phyloP scores from a whole-genome alignment of 2,113 vertebrate genomes.

The Corythoichthys intestinalis region DNA sequence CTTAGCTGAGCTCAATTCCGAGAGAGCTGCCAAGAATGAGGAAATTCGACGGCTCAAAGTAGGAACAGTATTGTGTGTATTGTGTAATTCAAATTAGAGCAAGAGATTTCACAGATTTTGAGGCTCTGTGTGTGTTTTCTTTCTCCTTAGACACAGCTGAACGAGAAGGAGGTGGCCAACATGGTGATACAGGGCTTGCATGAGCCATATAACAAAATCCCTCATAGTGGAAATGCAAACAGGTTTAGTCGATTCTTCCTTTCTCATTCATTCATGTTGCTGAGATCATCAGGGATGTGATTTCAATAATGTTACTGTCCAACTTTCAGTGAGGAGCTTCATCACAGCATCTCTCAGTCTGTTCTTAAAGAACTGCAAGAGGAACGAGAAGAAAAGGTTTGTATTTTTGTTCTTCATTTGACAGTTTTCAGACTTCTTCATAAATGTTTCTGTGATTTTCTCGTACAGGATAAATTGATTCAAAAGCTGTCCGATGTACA shows the following conservation, averaged over 20 bases:
- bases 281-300: background rate
- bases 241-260: constrained; percentile 44
- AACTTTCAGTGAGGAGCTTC: constrained; percentile 55
- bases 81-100: too few relatives aligned
- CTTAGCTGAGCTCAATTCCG: constrained; percentile 82
- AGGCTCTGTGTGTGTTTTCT: constrained; percentile 2
- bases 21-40: constrained; percentile 84
- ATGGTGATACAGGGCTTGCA: constrained; percentile 80
- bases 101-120: background rate
- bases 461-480: constrained; percentile 58
- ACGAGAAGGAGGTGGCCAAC: constrained; percentile 78
- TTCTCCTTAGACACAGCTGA: constrained; percentile 76
- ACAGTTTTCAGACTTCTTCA: background rate
- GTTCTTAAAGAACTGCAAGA: constrained; percentile 73
- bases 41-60: constrained; percentile 91
- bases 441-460: constrained; percentile 1
- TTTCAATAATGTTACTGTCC: background rate
- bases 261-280: background rate
- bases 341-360: constrained; percentile 53
- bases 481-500: constrained; percentile 77
- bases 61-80: background rate
- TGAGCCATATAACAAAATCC: constrained; percentile 76
- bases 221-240: constrained; percentile 20
- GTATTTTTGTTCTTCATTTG: background rate
- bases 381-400: constrained; percentile 80